Evolutionary conservation across 1,140 invertebrate species (phyloP).

Genomic region (Diorhabda sublineata): DNA sequence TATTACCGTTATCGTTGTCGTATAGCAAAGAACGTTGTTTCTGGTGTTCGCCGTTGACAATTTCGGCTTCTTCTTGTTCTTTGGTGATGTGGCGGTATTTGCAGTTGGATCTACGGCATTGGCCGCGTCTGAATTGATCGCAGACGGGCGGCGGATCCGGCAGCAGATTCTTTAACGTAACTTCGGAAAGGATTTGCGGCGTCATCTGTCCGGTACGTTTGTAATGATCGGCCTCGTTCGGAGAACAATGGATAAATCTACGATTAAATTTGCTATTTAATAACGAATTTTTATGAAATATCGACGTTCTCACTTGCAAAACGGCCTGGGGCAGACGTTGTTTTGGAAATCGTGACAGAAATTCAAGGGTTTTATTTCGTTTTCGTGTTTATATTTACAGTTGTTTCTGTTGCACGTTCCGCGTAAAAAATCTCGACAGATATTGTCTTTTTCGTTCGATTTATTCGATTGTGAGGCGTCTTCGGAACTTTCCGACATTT

Average conservation of each 20-base stretch:
- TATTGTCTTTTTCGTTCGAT: constrained; percentile 35
- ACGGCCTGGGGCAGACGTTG: constrained; percentile 59
- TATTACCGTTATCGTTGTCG: constrained; percentile 26
- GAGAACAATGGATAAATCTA: constrained; percentile 72
- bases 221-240: constrained; percentile 73
- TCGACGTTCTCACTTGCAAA: constrained; percentile 48
- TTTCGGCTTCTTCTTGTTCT: constrained; percentile 49
- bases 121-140: constrained; percentile 73
- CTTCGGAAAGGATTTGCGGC: constrained; percentile 52
- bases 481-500: constrained; percentile 44
- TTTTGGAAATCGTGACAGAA: constrained; percentile 87
- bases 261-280: constrained; percentile 3
- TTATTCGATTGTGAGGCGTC: constrained; percentile 35
- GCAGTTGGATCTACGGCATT: constrained; percentile 56
- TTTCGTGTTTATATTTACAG: constrained; percentile 70
- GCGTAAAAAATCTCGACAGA: constrained; percentile 60
- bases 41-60: constrained; percentile 38
- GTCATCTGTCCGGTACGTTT: constrained; percentile 64
- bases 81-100: constrained; percentile 55
- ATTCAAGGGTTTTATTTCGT: constrained; percentile 50
- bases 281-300: background rate
- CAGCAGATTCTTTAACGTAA: constrained; percentile 47
- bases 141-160: constrained; percentile 58
- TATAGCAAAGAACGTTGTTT: constrained; percentile 5
- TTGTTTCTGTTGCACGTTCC: constrained; percentile 69